Percentiles rank a stretch among this genome's conserved stretches.
Conservation (phyloP, 2,888 invertebrate genomes). For the Pollenia amentaria region DNA sequence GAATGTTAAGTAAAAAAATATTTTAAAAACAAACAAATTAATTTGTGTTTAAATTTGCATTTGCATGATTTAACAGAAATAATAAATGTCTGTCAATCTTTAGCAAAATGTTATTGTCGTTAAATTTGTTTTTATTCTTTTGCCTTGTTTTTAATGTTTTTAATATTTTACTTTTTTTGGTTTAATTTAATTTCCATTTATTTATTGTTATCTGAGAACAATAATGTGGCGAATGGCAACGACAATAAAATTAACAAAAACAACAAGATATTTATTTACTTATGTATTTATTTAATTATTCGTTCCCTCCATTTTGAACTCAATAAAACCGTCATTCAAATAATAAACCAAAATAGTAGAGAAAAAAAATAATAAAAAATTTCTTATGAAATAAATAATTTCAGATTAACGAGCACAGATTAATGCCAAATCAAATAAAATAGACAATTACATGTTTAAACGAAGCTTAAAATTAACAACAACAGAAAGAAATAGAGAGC, state of each 20-base stretch:
- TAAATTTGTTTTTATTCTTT: constrained; percentile 10
- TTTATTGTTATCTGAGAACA: constrained; percentile 53
- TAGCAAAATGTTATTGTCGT: constrained; percentile 13
- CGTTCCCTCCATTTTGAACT: neutral
- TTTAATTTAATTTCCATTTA: constrained; percentile 35
- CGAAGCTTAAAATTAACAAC: constrained; percentile 19
- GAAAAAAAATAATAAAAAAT: constrained; percentile 48
- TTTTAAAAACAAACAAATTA: constrained; percentile 58
- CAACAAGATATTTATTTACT: neutral
- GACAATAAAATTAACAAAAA: constrained; percentile 27
- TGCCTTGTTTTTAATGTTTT: constrained; percentile 20
- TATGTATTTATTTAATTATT: neutral
- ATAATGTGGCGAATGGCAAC: constrained; percentile 35
- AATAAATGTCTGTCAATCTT: constrained; percentile 58
- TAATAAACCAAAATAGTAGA: constrained; percentile 48
- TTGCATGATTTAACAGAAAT: constrained; percentile 63
- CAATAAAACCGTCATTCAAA: constrained; percentile 52
- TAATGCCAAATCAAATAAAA: neutral
- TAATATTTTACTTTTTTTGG: constrained; percentile 3
- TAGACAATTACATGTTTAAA: neutral
- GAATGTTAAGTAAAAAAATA: constrained; percentile 14
- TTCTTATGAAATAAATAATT: constrained; percentile 10
- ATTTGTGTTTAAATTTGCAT: constrained; percentile 61
- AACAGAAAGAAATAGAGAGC: neutral
- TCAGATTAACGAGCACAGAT: neutral